Base-by-base conservation (phyloP, 1,140 invertebrate species). In the Aricia agestis region DNA sequence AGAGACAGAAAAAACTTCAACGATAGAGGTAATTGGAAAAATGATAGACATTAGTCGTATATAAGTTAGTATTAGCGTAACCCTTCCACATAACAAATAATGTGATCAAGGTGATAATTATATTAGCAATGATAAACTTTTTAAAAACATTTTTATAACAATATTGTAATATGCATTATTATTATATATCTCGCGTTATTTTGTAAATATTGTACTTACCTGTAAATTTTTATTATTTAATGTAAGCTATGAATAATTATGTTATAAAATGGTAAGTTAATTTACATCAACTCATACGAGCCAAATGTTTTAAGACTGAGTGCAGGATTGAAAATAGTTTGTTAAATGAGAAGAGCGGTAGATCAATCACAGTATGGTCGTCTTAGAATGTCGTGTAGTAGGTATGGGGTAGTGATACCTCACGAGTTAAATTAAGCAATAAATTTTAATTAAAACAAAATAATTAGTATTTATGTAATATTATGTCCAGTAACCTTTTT, bases 301-400 rank as follows among this genome's bases (percentile, higher is more conserved):
- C 89, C 87, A 89, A 89, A 89, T 86, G 86, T 87, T 87, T 84
- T 82, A 89, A 91, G 89, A 91, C 89, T 91, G 89, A 90, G 80
- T 84, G 84, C 78, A 82, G 78, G 78, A 81, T 82, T 85, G 81
- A 84, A 76, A 78, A 83, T 81, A 80, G 77, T 86, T 78, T 78
- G 77, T 71, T 72, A 66, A 72, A 75, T 72, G 68, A 66, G 67
- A 69, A 61, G 32, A 31, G 31, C 61, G 68, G 15, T 69, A 9
- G 32, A 36, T 6, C 41, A 63, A 10, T 32, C 58, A 17, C 17
- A 61, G 15, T n/a, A 41, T 61, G 58, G 1, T 15, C 32, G 31
- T 41, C 4, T 32, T 31, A 32, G 67, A 25, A 57, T 68, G 18
- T 31, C 17, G 32, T 42, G 68, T 36, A 25, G 25, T 25, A 25